Conservation (phyloP, 2,797 vertebrate species). For the Danio choprae region DNA sequence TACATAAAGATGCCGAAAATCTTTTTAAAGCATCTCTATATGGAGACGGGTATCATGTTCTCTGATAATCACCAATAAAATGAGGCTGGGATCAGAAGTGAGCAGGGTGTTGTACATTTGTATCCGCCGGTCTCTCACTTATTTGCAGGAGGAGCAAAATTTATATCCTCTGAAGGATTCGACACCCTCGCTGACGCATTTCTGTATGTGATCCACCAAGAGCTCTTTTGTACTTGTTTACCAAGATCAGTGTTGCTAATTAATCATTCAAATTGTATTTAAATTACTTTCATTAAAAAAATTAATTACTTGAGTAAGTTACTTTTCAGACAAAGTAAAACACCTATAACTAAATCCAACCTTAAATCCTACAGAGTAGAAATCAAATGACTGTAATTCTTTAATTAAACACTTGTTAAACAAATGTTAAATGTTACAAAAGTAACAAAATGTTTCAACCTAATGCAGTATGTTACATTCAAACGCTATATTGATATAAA, state of each 20-base stretch:
- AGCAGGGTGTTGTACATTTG: slow-evolving; percentile 75
- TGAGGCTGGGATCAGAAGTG: slow-evolving; percentile 59
- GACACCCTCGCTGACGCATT: slow-evolving; percentile 80
- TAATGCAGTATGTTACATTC: too few species aligned
- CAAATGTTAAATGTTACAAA: too few species aligned
- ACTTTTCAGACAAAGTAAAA: too few species aligned
- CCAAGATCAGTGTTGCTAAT: background rate
- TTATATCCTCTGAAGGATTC: slow-evolving; percentile 74
- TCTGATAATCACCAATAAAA: slow-evolving; percentile 7
- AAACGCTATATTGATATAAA: too few species aligned
- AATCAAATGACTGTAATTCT: too few species aligned
- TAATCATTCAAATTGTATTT: too few species aligned
- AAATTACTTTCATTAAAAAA: too few species aligned
- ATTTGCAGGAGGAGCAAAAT: slow-evolving; percentile 76
- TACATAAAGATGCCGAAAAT: background rate
- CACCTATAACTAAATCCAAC: too few species aligned
- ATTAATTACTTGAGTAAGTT: too few species aligned
- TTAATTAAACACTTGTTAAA: too few species aligned
- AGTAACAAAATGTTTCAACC: too few species aligned
- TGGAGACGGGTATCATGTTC: background rate
- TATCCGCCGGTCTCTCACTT: slow-evolving; percentile 70
- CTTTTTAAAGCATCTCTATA: background rate
- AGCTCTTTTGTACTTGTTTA: background rate
- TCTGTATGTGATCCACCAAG: slow-evolving; percentile 36
- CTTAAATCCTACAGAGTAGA: too few species aligned